A percentile compares a stretch with the other conserved stretches of the same genome.
These are phyloP conservation scores for Phrixothrix hirtus DNA, from an alignment of 2,888 invertebrate species.

Conservation along the genomic window DNA sequence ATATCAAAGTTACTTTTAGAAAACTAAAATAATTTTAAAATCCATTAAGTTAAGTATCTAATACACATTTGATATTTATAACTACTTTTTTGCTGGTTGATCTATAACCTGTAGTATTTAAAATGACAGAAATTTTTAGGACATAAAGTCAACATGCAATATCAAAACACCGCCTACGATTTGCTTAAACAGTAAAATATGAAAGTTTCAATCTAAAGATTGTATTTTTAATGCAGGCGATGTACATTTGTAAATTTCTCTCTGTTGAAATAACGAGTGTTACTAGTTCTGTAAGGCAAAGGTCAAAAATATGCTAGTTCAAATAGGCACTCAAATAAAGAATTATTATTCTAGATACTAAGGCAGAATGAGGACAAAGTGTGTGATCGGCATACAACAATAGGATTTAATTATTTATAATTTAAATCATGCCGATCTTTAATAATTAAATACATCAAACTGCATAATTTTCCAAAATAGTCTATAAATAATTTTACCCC, in stretches of 20 bases:
- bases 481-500: neutral
- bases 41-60: conserved; percentile 14
- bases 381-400: conserved; percentile 25
- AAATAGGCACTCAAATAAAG: conserved; percentile 47
- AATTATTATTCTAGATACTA: conserved; percentile 35
- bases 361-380: conserved; percentile 31
- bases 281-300: conserved; percentile 42
- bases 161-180: conserved; percentile 22
- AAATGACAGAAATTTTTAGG: conserved; percentile 18
- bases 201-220: conserved; percentile 2
- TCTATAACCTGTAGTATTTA: conserved; percentile 23
- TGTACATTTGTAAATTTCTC: conserved; percentile 15
- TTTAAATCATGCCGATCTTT: conserved; percentile 20
- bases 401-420: conserved; percentile 16
- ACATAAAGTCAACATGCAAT: conserved; percentile 16
- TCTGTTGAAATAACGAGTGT: conserved; percentile 6
- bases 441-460: conserved; percentile 18
- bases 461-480: conserved; percentile 8
- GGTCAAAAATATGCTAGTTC: conserved; percentile 43
- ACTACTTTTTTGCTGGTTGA: conserved; percentile 22
- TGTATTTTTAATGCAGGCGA: conserved; percentile 13
- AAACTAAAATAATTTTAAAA: conserved; percentile 5
- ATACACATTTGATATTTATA: conserved; percentile 17
- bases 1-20: neutral
- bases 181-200: neutral